Evolutionary conservation across 2,797 vertebrate species (phyloP).

Genomic region (Lophius americanus): DNA sequence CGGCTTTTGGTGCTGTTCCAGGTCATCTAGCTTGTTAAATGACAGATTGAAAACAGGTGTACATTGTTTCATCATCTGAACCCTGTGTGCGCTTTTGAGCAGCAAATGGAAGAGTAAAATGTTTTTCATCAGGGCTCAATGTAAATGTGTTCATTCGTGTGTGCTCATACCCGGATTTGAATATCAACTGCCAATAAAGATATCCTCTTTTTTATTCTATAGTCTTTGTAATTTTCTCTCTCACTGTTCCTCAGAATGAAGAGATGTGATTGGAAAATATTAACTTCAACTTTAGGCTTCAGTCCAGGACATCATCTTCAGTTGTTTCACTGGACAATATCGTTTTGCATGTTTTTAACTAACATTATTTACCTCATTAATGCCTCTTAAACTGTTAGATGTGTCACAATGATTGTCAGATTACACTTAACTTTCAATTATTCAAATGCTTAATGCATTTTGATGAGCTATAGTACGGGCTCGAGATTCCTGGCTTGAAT

Average conservation of each 20-base stretch:
- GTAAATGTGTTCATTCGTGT: neutral
- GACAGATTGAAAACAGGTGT: constrained; percentile 24
- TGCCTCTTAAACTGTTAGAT: neutral
- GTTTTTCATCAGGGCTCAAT: neutral
- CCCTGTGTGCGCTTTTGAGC: neutral
- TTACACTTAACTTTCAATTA: neutral
- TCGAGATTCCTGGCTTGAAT: constrained; percentile 21
- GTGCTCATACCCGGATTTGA: neutral
- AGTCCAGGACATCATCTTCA: neutral
- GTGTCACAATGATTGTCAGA: neutral
- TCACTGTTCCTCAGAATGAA: too few species aligned
- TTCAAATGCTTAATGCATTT: neutral
- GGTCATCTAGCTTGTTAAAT: constrained; percentile 17
- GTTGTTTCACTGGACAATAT: constrained; percentile 1
- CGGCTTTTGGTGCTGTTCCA: constrained; percentile 3
- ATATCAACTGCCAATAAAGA: neutral
- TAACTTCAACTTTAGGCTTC: too few species aligned
- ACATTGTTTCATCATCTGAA: neutral
- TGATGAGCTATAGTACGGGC: constrained; percentile 7
- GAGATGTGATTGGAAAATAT: too few species aligned
- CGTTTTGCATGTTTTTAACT: constrained; percentile 1
- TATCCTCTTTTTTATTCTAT: neutral
- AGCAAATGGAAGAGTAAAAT: neutral
- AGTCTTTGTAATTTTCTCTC: neutral
- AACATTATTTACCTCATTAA: neutral